phyloP scores from a whole-genome alignment of 2,888 invertebrate species.

The Euphydryas editha region DNA sequence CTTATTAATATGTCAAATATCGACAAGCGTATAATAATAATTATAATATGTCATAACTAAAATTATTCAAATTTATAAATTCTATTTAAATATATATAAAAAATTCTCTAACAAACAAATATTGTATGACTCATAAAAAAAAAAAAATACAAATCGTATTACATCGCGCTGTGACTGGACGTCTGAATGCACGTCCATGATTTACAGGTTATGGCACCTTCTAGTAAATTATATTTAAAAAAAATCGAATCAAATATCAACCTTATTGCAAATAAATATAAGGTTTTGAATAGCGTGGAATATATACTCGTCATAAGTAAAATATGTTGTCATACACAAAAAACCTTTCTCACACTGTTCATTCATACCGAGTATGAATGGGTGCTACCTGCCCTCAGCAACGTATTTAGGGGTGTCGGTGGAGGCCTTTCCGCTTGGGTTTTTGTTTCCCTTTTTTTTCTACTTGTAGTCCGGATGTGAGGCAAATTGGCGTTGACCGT shows the following conservation, averaged over 20 bases:
- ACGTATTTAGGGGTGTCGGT: conserved; percentile 51
- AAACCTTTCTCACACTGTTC: conserved; percentile 51
- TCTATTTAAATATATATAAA: background rate
- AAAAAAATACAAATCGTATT: conserved; percentile 38
- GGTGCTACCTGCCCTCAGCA: conserved; percentile 67
- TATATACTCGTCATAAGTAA: conserved; percentile 17
- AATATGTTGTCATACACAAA: conserved; percentile 34
- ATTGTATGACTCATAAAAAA: conserved; percentile 29
- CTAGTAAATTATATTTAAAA: conserved; percentile 10
- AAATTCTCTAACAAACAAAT: background rate
- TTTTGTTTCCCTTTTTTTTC: conserved; percentile 52
- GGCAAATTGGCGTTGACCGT: conserved; percentile 71
- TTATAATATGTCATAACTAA: background rate
- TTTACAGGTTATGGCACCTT: conserved; percentile 29
- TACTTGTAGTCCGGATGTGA: conserved; percentile 67
- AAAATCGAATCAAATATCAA: conserved; percentile 1
- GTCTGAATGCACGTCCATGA: conserved; percentile 33
- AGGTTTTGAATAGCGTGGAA: conserved; percentile 17
- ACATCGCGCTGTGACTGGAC: conserved; percentile 38
- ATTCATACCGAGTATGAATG: conserved; percentile 68
- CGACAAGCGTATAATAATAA: too few relatives aligned
- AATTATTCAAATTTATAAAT: background rate
- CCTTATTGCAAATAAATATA: background rate
- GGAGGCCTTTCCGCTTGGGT: conserved; percentile 58
- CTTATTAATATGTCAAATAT: too few relatives aligned